Base-by-base conservation (phyloP, 1,140 invertebrate genomes). In the Meloidogyne floridensis region DNA sequence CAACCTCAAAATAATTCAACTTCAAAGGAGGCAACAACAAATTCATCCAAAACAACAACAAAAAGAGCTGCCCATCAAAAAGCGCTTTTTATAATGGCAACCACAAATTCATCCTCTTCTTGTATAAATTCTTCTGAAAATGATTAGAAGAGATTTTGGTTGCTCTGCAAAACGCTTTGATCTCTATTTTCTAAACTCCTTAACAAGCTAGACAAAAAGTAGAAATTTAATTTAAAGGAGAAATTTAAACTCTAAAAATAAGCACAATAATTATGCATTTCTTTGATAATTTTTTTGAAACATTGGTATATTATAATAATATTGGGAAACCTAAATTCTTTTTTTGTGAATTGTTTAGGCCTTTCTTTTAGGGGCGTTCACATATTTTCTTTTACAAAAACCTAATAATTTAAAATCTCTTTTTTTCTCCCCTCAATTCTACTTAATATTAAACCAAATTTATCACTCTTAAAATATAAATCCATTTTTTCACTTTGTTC, bases 21-120 rank as follows among this genome's bases (percentile, higher is more conserved):
- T 3, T 6, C 10, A 47, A 7, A 11, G 18, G 32, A 69, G 13
- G 9, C 72, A n/a, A 32, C 53, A 83, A 83, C 43, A 53, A 42
- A 53, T n/a, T 32, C 47, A 80, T 15, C 43, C 3, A 77, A 56
- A 47, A 77, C 11, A 56, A 72, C 56, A 53, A 42, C 80, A 15
- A 80, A 80, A 56, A 54, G 54, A 18, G 20, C 20, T 18, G 77
- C 77, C 10, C 77, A 79, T 47, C 77, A 71, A 51, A 20, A 56
- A 51, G 77, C 77, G 7, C 75, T 77, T 53, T 10, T 51, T 9
- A 15, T 51, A 69, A 71, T 79, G 56, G 53, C n/a, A 18, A 43
- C 43, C 2, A 53, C 59, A 42, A 32, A 47, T 54, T 13, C 77
- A 32, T 56, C 75, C 75, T 53, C 47, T 13, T 56, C 6, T 13